Conservation (phyloP, 2,113 vertebrate genomes). For the Danio rerio region DNA sequence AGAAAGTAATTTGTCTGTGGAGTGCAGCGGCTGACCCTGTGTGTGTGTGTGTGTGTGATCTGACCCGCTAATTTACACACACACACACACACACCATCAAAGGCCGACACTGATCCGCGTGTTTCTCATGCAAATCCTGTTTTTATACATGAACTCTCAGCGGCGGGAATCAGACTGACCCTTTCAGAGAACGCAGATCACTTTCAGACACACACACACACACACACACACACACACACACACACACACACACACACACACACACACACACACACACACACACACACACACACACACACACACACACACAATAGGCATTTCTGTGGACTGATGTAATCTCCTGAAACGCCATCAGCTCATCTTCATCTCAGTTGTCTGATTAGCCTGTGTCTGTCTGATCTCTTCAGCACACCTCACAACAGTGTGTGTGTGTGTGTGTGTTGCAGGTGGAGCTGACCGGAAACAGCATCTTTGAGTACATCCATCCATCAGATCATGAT, state of each 20-base stretch:
- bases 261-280: constrained; percentile 46
- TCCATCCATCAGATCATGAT: constrained; percentile 93
- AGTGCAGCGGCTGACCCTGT: constrained; percentile 62
- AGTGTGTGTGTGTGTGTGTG: constrained; percentile 31
- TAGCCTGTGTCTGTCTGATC: no score
- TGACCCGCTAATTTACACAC: constrained; percentile 62
- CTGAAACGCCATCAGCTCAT: constrained; percentile 51
- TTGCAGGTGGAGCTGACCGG: constrained; percentile 93
- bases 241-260: constrained; percentile 23
- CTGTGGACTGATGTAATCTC: constrained; percentile 57
- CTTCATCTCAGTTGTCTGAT: constrained; percentile 27
- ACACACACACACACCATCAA: constrained; percentile 53
- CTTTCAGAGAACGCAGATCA: constrained; percentile 59
- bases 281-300: constrained; percentile 4
- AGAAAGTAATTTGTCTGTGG: constrained; percentile 69
- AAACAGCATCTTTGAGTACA: constrained; percentile 96
- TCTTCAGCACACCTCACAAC: not conserved
- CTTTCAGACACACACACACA: constrained; percentile 56
- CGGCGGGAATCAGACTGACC: constrained; percentile 50
- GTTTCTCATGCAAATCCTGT: constrained; percentile 68
- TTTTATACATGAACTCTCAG: constrained; percentile 61
- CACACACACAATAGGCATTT: constrained; percentile 48
- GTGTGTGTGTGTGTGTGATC: constrained; percentile 55
- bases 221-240: constrained; percentile 11
- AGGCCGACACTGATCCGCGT: constrained; percentile 54